Evolutionary conservation across 1,140 invertebrate genomes (phyloP), one percentile per base, ranked within the genome.

Genomic region (Pogonus chalceus): DNA sequence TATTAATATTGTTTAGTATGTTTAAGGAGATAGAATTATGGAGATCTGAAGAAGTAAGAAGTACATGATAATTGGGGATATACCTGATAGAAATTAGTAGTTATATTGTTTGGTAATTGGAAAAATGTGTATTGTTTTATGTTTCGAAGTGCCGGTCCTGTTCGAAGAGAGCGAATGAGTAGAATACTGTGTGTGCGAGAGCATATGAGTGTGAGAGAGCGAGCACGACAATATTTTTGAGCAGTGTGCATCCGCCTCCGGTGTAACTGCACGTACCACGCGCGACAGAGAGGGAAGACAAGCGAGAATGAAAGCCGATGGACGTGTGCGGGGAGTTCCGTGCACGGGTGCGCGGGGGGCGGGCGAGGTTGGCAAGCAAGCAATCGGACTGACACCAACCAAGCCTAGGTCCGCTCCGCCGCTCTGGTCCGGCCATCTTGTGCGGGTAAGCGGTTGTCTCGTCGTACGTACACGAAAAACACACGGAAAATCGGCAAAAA

Each of bases 341-440:
- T 66, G 65, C 63, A 65, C 64, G 58, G 62, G 60, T 62, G 21
- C 3, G 39, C 23, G 20, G 10, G 63, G 64, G 63, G 64, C 60
- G 60, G 64, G 64, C 59, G 62, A 61, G 65, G 64, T 64, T 66
- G 60, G 66, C 65, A 66, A 62, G 37, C 37, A 43, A 68, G 66
- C 66, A 68, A 68, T 68, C 66, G 66, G 66, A 68, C 66, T 68
- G 66, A 68, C 66, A 68, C 66, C 66, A 68, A 68, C 66, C 66
- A 68, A 68, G 66, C 66, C 66, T 68, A 68, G 66, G 65, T 43
- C 37, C 37, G 37, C 37, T 18, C 7, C 37, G 7, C 7, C 37
- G 7, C 26, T 31, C 37, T 43, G 37, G 37, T 67, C 66, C 66
- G 66, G 66, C 66, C 66, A 68, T 68, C 66, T 68, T 68, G 66